Evolutionary conservation across 2,113 vertebrate genomes (phyloP), one percentile per base, ranked within the genome.

Genomic region (Etia nguti): DNA sequence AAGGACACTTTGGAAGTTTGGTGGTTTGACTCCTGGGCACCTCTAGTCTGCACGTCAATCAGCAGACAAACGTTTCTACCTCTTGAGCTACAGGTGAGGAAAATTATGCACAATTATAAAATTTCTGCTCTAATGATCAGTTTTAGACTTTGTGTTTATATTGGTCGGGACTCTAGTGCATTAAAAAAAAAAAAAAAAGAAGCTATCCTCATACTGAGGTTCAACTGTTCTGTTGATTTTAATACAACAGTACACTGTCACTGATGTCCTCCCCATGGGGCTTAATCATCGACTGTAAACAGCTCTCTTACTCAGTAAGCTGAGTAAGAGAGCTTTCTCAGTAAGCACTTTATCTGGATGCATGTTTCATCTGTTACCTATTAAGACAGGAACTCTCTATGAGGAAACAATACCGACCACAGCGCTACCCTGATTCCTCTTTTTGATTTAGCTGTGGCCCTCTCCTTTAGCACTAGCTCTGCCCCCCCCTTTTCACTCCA

Each of bases 31-130:
- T 36, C 18, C 60, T 36, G 60, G 60, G 31, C 4, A 0, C 31
- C 18, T n/a, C 18, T 65, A 38, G 60, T 65, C 31, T 38, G 60
- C 18, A 65, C n/a, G 31, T 65, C 31, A 36, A 62, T 62, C 18
- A 0, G 10, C 31, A 62, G 59, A 62, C 18, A 38, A 65, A 65
- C 4, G 0, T 65, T 36, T 65, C 0, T 65, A n/a, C 31, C 18
- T n/a, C 3, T 38, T 65, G 10, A 65, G 60, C 18, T 12, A 65
- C 60, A 38, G 0, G 31, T 10, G 16, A 12, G 65, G 65, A 43
- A 70, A 43, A 43, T 1, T 0, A 24, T 26, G 3, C 3, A 0
- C 12, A 70, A 43, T 16, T 43, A 9, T 6, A 70, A 43, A 0
- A 70, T 16, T 43, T 70, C 8, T 26, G 22, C 13, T 43, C 38